Conservation (phyloP, 2,797 vertebrate species). For the Enteromius trimaculatus region DNA sequence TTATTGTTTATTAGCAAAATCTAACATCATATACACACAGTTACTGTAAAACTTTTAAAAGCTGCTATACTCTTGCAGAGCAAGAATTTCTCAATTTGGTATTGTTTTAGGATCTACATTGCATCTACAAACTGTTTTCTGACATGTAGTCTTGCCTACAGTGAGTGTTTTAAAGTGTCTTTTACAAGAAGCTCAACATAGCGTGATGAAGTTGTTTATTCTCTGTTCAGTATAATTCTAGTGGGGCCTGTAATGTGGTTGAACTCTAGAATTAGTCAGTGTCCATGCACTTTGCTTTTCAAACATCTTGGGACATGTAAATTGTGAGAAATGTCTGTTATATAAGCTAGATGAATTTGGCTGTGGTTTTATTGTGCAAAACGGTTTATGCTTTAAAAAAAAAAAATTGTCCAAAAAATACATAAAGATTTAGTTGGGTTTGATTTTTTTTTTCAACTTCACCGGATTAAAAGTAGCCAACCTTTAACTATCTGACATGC, state of each 20-base stretch:
- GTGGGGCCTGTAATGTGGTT: slow-evolving; percentile 47
- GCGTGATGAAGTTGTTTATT: slow-evolving; percentile 54
- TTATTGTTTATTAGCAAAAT: not conserved
- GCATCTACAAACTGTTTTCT: slow-evolving; percentile 1
- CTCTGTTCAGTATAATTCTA: slow-evolving; percentile 41
- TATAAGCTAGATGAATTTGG: not conserved
- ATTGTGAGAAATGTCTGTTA: not conserved
- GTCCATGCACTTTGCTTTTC: slow-evolving; percentile 39
- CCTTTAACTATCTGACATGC: slow-evolving; percentile 9
- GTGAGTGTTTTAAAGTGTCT: slow-evolving; percentile 39
- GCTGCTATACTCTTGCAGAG: not conserved
- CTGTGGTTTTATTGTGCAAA: not conserved
- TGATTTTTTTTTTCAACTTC: slow-evolving; percentile 7
- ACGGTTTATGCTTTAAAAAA: not conserved
- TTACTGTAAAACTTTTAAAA: not conserved
- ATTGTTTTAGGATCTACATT: not conserved
- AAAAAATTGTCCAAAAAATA: slow-evolving; percentile 2
- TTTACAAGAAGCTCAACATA: slow-evolving; percentile 44
- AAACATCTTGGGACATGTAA: not conserved
- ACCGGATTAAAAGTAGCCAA: slow-evolving; percentile 1
- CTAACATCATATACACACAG: not conserved
- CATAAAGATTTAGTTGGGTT: slow-evolving; percentile 8
- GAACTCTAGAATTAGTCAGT: slow-evolving; percentile 50
- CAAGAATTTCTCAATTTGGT: not conserved
- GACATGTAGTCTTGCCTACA: slow-evolving; percentile 1